Percentiles rank a stretch among this genome's conserved stretches.
Evolutionary conservation across 2,888 invertebrate genomes (phyloP).

Genomic region (Disparrhopalites patrizii): DNA sequence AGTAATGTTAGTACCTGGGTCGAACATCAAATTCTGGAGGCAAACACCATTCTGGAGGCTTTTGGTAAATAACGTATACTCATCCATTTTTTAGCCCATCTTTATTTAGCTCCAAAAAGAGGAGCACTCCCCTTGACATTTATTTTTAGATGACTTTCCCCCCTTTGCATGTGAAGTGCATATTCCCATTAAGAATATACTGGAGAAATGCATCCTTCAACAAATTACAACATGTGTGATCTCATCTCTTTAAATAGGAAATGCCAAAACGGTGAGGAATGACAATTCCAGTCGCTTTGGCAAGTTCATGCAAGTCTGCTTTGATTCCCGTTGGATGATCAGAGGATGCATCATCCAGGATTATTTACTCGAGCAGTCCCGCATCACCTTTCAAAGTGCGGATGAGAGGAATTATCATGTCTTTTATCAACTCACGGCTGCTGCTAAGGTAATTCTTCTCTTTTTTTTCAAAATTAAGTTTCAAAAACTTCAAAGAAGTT

Average conservation of each 20-base stretch:
- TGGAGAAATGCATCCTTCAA: not conserved
- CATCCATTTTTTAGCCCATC: too few relatives aligned
- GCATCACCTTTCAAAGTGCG: constrained; percentile 83
- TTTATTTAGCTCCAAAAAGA: too few relatives aligned
- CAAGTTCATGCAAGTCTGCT: constrained; percentile 92
- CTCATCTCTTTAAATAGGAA: constrained; percentile 62
- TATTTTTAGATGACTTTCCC: too few relatives aligned
- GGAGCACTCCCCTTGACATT: too few relatives aligned
- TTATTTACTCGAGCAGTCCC: constrained; percentile 81
- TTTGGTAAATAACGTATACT: constrained; percentile 80
- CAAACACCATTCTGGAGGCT: constrained; percentile 87
- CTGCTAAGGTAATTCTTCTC: constrained; percentile 77
- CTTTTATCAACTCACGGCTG: constrained; percentile 85
- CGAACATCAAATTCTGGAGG: constrained; percentile 91
- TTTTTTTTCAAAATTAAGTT: too few relatives aligned
- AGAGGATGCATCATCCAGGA: constrained; percentile 88
- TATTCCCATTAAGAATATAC: not conserved
- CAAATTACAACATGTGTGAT: too few relatives aligned
- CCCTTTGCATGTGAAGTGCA: not conserved
- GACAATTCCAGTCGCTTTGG: constrained; percentile 91
- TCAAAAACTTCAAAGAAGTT: too few relatives aligned
- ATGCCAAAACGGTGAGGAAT: constrained; percentile 87
- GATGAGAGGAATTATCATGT: constrained; percentile 88
- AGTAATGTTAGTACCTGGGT: constrained; percentile 83
- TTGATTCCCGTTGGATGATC: constrained; percentile 82